Conservation (phyloP, 2,113 vertebrate species). For the Ochotona curzoniae region DNA sequence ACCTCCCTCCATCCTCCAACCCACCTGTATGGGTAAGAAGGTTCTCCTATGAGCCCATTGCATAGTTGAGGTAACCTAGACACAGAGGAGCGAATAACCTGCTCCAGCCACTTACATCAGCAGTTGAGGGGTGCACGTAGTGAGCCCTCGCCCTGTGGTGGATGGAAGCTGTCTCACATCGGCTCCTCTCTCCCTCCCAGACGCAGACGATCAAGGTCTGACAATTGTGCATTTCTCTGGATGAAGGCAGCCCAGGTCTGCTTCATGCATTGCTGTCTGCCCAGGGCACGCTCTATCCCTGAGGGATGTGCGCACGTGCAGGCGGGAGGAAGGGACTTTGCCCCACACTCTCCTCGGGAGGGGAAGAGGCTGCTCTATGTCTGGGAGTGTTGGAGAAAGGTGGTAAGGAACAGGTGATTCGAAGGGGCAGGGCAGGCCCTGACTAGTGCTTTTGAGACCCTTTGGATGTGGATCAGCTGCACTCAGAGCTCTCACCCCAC, state of each 20-base stretch:
- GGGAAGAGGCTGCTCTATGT: not conserved
- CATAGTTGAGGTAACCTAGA: no score
- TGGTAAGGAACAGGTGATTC: not conserved
- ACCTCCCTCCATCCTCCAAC: no score
- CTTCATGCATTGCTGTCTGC: not conserved
- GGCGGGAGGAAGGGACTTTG: not conserved
- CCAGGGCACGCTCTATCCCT: rapidly evolving
- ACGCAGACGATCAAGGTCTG: no score
- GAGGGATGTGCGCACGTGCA: not conserved
- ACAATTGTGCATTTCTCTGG: not conserved
- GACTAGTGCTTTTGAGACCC: not conserved
- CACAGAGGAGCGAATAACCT: no score
- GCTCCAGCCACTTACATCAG: no score
- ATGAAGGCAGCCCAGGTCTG: not conserved
- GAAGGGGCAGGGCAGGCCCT: no score
- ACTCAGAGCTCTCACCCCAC: not conserved
- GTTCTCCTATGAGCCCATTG: no score
- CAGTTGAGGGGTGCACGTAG: not conserved
- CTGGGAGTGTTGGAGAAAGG: not conserved
- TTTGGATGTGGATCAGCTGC: not conserved
- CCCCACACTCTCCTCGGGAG: not conserved
- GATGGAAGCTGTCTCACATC: not conserved
- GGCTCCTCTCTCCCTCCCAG: rapidly evolving
- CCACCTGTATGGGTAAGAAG: no score
- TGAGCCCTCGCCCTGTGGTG: rapidly evolving